Base-by-base conservation (phyloP, 2,888 invertebrate species). In the Hirtodrosophila trivittata region DNA sequence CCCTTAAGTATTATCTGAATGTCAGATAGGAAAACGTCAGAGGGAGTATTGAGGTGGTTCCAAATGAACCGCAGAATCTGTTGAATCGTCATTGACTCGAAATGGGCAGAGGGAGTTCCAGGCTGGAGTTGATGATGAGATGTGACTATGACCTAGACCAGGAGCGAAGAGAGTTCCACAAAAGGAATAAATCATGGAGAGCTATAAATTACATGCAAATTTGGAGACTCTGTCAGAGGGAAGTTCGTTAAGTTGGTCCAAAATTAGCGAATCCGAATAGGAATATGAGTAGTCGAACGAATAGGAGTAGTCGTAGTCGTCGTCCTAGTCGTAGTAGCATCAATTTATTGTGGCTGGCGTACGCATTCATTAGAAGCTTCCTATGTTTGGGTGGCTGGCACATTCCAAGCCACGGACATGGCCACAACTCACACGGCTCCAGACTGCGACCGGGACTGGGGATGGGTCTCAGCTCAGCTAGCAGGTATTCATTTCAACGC, bases 401-500 rank as follows among this genome's bases (percentile, higher is more conserved):
- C 86, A 81, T 81, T 86, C 80, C 86, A 46, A 0, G 69, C 69
- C 83, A 56, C 45, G 80, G 78, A 78, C 83, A 83, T 72, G 80
- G 65, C 57, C 83, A 86, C 86, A 81, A 81, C 67, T 80, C 80
- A 80, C 77, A 49, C 54, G 52, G 55, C 68, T 14, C 51, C 56
- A 38, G 58, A 41, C 42, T 26, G 10, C 13, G 5, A 7, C 33
- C 35, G 21, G 33, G 58, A 41, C 42, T 26, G 10, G 16, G 5
- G 8, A 41, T 33, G 21, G 33, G 37, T n/a, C n/a, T n/a, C n/a
- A n/a, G n/a, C 51, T 50, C 35, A 28, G 45, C n/a, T 28, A 33
- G 60, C 54, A 84, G 82, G 87, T 83, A 86, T 81, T 86, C 86
- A 81, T 83, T 86, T 86, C 87, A 86, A 65, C 67, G 66, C 82